Base-by-base conservation (phyloP, 2,888 invertebrate genomes). In the Minunthozetes semirufus region DNA sequence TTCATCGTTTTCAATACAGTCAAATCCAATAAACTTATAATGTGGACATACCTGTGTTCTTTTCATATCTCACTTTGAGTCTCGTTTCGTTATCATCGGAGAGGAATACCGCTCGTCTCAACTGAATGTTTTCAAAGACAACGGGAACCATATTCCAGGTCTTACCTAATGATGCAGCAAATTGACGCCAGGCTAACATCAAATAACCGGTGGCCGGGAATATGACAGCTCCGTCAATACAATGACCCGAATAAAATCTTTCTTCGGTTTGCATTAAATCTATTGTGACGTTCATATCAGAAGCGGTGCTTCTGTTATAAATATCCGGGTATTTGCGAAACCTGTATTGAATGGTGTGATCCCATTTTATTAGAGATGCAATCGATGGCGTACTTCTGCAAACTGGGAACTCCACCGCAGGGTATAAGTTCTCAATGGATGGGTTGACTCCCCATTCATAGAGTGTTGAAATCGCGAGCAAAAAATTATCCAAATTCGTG, bases 381-480 rank as follows among this genome's bases (percentile, higher is more conserved):
- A 98, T 86, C 88, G 91, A 91, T 0, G 94, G 94, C 25, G 97
- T 97, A 79, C 93, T 93, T 78, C 89, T 88, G 22, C 94, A 88
- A 66, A 97, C 97, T 0, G 98, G 98, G 27, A 29, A 74, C 22
- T 72, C 81, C 0, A 93, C 85, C 13, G 76, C 38, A 3, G 78
- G 78, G 83, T 92, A 93, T 61, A 97, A 85, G 75, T 88, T 88
- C 48, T 87, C 84, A 17, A 91, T 83, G 78, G 88, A 86, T 9
- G 94, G 90, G 83, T 91, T 90, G 29, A 87, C 88, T 72, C 97
- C 97, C 71, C 89, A 89, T 76, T 87, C 88, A 85, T 88, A 94
- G 77, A 92, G 83, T 81, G 89, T 88, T 80, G 94, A 98, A 81
- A 96, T 83, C 77, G 88, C 91, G 46, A 87, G 85, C 77, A 94